These are phyloP conservation scores for Dicranocentrus wangi DNA, from an alignment of 2,888 invertebrate species.

Conservation along the genomic window DNA sequence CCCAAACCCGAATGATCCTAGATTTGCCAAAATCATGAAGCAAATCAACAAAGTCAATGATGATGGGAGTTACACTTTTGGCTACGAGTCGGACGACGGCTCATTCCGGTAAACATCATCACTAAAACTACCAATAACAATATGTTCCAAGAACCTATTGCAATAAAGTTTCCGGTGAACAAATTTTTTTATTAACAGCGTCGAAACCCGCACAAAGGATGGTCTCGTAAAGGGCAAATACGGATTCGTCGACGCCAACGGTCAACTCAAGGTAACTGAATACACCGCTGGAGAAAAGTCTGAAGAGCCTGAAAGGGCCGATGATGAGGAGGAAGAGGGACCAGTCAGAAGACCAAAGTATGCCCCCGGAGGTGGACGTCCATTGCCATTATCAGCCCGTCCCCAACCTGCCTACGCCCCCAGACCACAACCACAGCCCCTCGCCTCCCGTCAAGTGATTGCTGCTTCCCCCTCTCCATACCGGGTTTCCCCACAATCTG, in stretches of 20 bases:
- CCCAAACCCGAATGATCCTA: conserved; percentile 42
- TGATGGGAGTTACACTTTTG: conserved; percentile 89
- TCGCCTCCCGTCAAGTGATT: conserved; percentile 25
- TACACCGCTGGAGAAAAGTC: conserved; percentile 79
- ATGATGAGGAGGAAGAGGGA: conserved; percentile 26
- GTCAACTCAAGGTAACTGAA: conserved; percentile 86
- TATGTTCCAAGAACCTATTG: no score
- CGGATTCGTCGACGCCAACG: conserved; percentile 82
- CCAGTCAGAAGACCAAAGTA: conserved; percentile 29
- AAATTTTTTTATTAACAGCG: conserved; percentile 57
- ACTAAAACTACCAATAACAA: no score
- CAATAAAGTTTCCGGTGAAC: no score
- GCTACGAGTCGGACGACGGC: conserved; percentile 89
- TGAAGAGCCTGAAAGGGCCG: conserved; percentile 22
- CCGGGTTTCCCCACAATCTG: conserved; percentile 53
- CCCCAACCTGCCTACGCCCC: conserved; percentile 68
- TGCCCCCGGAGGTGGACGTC: conserved; percentile 39
- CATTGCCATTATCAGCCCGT: conserved; percentile 59
- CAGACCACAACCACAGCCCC: conserved; percentile 55
- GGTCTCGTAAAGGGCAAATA: conserved; percentile 89
- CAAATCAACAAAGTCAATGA: conserved; percentile 87
- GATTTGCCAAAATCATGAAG: conserved; percentile 84
- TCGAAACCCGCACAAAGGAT: conserved; percentile 85
- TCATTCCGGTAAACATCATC: conserved; percentile 84
- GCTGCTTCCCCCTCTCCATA: conserved; percentile 49